Evolutionary conservation across 2,797 vertebrate species (phyloP).

Genomic region (Alosa sapidissima): DNA sequence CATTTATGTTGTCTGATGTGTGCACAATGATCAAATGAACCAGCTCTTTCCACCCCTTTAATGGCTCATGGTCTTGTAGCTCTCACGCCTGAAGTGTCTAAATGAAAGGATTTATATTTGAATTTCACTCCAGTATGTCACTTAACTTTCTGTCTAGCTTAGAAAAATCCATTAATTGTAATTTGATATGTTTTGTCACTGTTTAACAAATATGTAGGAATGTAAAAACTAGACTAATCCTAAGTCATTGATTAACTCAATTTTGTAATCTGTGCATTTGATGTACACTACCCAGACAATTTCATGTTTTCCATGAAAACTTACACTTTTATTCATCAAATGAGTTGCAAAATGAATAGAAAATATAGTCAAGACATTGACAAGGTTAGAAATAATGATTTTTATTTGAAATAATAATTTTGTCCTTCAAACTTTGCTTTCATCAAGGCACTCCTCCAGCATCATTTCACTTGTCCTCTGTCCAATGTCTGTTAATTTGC

Average conservation of each 20-base stretch:
- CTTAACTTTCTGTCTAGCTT: background rate
- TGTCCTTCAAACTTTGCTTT: too few relatives aligned
- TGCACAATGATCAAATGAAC: background rate
- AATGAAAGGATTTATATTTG: background rate
- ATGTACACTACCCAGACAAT: background rate
- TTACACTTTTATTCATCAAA: too few relatives aligned
- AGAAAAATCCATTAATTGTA: background rate
- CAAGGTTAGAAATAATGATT: too few relatives aligned
- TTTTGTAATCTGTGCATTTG: background rate
- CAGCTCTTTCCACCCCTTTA: background rate
- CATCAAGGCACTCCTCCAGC: too few relatives aligned
- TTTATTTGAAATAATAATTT: too few relatives aligned
- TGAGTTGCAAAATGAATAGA: too few relatives aligned
- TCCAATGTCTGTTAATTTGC: too few relatives aligned
- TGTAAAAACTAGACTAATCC: background rate
- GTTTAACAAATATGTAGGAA: background rate
- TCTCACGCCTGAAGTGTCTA: background rate
- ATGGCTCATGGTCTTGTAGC: background rate
- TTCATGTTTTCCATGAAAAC: too few relatives aligned
- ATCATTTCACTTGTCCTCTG: too few relatives aligned
- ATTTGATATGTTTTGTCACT: background rate
- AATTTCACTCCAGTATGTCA: background rate
- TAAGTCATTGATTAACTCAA: too few relatives aligned
- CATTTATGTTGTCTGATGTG: background rate
- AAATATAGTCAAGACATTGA: too few relatives aligned